A percentile compares a stretch with the other conserved stretches of the same genome.
phyloP scores from a whole-genome alignment of 2,888 invertebrate genomes.

The Nephrotoma appendiculata region DNA sequence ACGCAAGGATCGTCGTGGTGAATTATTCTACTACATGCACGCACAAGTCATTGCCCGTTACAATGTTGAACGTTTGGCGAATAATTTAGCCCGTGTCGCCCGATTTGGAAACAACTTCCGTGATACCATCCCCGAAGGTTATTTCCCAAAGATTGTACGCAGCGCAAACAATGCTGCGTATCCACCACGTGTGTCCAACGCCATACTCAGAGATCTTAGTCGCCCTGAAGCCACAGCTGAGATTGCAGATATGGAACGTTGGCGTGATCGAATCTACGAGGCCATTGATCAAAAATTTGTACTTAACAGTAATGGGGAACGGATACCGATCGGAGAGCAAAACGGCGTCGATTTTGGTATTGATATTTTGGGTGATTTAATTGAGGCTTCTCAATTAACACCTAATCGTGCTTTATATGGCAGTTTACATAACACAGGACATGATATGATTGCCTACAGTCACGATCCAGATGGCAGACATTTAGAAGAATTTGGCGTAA shows the following conservation, averaged over 20 bases:
- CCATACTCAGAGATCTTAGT: constrained; percentile 16
- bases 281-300: constrained; percentile 25
- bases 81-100: constrained; percentile 18
- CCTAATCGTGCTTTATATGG: constrained; percentile 57
- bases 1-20: constrained; percentile 58
- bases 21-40: constrained; percentile 71
- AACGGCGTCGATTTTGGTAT: constrained; percentile 37
- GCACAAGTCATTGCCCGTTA: constrained; percentile 25
- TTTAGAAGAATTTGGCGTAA: constrained; percentile 61
- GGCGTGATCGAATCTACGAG: constrained; percentile 27
- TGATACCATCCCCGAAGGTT: constrained; percentile 21
- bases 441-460: constrained; percentile 55
- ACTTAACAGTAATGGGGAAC: neutral
- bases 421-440: constrained; percentile 70
- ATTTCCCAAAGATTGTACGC: constrained; percentile 23
- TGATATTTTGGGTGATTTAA: constrained; percentile 61
- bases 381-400: constrained; percentile 56
- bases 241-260: constrained; percentile 24
- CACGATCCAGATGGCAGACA: constrained; percentile 62
- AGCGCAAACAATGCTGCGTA: constrained; percentile 16
- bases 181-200: constrained; percentile 16
- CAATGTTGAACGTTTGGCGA: constrained; percentile 24
- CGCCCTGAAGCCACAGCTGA: constrained; percentile 15
- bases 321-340: constrained; percentile 16
- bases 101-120: constrained; percentile 18